Evolutionary conservation across 2,797 vertebrate species (phyloP).

Genomic region (Falco berigora): DNA sequence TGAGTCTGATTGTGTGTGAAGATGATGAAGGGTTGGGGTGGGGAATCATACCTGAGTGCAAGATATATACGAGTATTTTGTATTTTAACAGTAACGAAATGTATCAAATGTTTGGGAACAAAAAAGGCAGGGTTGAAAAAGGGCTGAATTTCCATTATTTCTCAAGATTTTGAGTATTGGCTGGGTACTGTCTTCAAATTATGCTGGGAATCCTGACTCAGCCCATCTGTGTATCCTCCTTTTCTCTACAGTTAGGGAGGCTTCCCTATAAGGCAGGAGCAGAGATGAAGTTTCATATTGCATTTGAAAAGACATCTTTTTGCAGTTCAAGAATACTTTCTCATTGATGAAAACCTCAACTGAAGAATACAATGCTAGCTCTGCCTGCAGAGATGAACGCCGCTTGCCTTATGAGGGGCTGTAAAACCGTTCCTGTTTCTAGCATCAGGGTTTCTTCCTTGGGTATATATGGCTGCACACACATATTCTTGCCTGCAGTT

Average conservation of each 20-base stretch:
- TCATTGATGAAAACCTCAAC: neutral
- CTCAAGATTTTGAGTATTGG: neutral
- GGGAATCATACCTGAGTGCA: neutral
- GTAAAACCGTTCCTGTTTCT: neutral
- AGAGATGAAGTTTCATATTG: neutral
- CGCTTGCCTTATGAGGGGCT: neutral
- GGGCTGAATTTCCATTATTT: neutral
- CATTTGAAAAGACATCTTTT: neutral
- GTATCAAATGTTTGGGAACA: neutral
- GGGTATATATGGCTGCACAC: neutral
- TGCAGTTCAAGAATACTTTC: neutral
- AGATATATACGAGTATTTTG: neutral
- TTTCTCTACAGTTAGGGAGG: neutral
- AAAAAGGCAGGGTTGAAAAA: neutral
- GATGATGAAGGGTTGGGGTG: neutral
- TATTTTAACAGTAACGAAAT: neutral
- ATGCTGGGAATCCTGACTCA: neutral
- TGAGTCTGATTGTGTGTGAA: neutral
- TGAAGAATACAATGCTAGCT: neutral
- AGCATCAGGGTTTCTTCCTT: neutral
- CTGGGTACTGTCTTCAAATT: neutral
- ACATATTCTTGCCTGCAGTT: neutral
- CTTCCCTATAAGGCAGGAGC: neutral
- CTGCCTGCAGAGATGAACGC: neutral
- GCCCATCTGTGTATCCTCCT: neutral